Evolutionary conservation across 2,888 invertebrate genomes (phyloP), one percentile per base, ranked within the genome.

Genomic region (Malthinus seriepunctatus): DNA sequence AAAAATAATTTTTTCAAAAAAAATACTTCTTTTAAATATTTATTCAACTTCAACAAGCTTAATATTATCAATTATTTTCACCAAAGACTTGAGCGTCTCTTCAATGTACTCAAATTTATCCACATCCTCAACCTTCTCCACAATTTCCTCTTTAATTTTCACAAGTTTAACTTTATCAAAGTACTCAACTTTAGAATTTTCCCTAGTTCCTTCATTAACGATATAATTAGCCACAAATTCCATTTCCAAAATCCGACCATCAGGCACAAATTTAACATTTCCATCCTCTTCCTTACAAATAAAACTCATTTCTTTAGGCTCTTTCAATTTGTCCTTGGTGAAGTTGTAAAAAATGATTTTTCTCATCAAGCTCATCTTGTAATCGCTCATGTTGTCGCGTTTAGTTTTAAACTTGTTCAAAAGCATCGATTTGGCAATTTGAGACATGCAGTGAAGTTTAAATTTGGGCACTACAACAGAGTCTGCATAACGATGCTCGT

Each of bases 401-500:
- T 2, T 8, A 9, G 10, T 15, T 31, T 47, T 46, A 15, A 11
- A 12, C n/a, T 48, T 38, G 10, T 42, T 52, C 3, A 5, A 12
- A 23, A 51, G 3, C 4, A 50, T 37, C 10, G 15, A 45, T 37
- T 14, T 38, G 7, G 62, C 23, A 35, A 62, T 42, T 8, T 31
- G 9, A 8, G 33, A 34, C 62, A 62, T 62, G 2, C n/a, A 31
- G 6, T 23, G 2, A 7, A 62, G 32, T 31, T 48, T 53, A 2
- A 35, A n/a, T n/a, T 32, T 14, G 11, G 62, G 15, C 10, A 51
- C 11, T 1, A 23, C 8, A 6, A 62, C 46, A 1, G 51, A 15
- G 15, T 55, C 35, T 2, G 42, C 55, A 10, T 62, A 62, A 11
- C 62, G 52, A 34, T 58, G 48, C 14, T 51, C 47, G 32, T 53